These are phyloP conservation scores for Monodelphis domestica DNA, from an alignment of 2,797 vertebrate genomes.

Conservation along the genomic window DNA sequence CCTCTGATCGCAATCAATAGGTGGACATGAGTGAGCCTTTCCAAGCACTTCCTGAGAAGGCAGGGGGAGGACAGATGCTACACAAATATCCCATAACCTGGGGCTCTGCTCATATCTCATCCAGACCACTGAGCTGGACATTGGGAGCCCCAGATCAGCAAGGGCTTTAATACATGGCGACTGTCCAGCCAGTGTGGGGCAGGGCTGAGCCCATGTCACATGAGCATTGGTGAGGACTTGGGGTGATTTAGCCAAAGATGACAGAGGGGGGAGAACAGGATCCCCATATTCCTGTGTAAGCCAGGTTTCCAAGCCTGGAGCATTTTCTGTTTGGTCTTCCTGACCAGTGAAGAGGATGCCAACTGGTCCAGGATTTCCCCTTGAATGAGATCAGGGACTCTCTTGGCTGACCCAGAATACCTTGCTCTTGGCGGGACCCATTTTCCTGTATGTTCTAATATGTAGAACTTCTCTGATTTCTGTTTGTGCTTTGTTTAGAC, in stretches of 20 bases:
- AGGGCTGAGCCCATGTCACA: background rate
- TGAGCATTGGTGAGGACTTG: background rate
- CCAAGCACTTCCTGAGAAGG: no score
- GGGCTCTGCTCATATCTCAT: no score
- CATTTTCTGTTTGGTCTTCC: background rate
- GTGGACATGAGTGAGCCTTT: no score
- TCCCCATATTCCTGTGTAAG: background rate
- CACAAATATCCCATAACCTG: no score
- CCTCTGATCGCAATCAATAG: no score
- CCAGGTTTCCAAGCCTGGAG: background rate
- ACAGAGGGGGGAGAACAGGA: background rate
- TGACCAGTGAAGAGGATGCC: background rate
- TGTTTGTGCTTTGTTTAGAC: background rate
- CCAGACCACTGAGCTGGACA: background rate
- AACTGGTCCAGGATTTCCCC: no score
- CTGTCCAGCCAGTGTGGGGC: background rate
- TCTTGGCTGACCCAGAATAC: background rate
- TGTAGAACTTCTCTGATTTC: background rate
- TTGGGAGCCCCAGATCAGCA: background rate
- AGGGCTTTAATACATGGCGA: background rate
- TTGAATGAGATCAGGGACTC: background rate
- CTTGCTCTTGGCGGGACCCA: background rate
- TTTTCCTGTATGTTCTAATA: background rate
- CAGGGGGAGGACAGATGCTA: no score
- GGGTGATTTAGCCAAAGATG: background rate